Evolutionary conservation across 2,113 vertebrate species (phyloP), one percentile per base, ranked within the genome.

Genomic region (Benitochromis conjunctus): DNA sequence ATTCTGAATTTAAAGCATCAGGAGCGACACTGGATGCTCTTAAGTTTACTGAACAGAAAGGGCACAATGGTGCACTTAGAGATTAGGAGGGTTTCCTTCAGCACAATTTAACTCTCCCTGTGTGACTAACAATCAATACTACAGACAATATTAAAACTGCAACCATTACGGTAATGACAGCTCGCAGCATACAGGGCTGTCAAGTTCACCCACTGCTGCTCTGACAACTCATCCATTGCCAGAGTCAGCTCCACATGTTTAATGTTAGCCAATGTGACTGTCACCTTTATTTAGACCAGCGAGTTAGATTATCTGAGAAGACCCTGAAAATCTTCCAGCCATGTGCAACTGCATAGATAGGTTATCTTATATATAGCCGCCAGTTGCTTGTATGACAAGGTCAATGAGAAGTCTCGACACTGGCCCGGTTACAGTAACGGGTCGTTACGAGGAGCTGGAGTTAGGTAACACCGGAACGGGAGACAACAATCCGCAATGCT

Each of bases 401-500:
- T 93, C 92, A 93, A 24, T 36, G 58, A 79, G 29, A 81, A 84
- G 83, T 83, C 83, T 87, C 69, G 80, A 77, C 19, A 74, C 6
- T 85, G 80, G 86, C 89, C 80, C 56, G 4, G 43, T 89, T 43
- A 74, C 69, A 12, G 69, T 43, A 31, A 51, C 24, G 4, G 16
- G 69, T 48, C 43, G 16, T 74, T 74, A 18, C 5, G 9, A 29
- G 21, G 24, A 71, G 21, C 43, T 48, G 14, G 14, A 5, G 24
- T 74, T 46, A 46, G 26, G 56, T 80, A n/a, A 62, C 29, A 34
- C 29, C 29, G 29, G 46, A 0, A 54, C 21, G 5, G 21, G 12
- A 6, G 11, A 8, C 4, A 46, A 31, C 31, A 81, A 19, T 31
- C 26, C 8, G 18, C 16, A 16, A 46, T 7, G 12, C 10, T 6